These are phyloP conservation scores for Andrena hattorfiana DNA, from an alignment of 2,888 invertebrate species.

Conservation along the genomic window DNA sequence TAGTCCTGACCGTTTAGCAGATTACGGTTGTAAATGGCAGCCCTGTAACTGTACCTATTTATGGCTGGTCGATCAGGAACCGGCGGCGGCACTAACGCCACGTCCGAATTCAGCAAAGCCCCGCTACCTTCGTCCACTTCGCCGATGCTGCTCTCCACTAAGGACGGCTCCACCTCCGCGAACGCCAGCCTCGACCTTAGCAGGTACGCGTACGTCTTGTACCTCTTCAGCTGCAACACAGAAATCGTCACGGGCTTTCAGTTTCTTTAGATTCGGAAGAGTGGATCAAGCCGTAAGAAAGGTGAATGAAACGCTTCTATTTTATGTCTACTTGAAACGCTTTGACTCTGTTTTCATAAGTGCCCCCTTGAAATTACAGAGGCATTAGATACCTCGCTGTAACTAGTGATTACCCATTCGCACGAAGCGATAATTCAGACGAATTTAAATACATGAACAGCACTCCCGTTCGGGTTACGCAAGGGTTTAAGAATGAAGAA, in stretches of 20 bases:
- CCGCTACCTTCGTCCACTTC: slow-evolving; percentile 86
- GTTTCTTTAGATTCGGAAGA: not conserved
- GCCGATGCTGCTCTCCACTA: slow-evolving; percentile 87
- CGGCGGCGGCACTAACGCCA: slow-evolving; percentile 86
- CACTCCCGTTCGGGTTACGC: not conserved
- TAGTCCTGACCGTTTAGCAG: slow-evolving; percentile 86
- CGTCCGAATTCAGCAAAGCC: slow-evolving; percentile 81
- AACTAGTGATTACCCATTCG: too few species aligned
- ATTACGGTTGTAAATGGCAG: slow-evolving; percentile 89
- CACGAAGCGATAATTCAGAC: not conserved
- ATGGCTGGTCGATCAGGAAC: slow-evolving; percentile 87
- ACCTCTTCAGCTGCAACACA: slow-evolving; percentile 90
- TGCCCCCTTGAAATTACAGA: too few species aligned
- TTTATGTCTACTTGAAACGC: too few species aligned
- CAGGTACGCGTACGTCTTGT: slow-evolving; percentile 92
- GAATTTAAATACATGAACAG: not conserved
- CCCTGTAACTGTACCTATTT: slow-evolving; percentile 90
- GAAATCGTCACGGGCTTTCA: not conserved
- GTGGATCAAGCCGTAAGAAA: too few species aligned
- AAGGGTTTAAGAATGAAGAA: slow-evolving; percentile 8
- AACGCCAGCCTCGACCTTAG: slow-evolving; percentile 89
- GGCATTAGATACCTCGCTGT: too few species aligned
- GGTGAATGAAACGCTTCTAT: too few species aligned
- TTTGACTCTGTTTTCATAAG: too few species aligned
- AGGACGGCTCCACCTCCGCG: slow-evolving; percentile 86